Base-by-base conservation (phyloP, 2,797 vertebrate species). In the Pelobates cultripes region DNA sequence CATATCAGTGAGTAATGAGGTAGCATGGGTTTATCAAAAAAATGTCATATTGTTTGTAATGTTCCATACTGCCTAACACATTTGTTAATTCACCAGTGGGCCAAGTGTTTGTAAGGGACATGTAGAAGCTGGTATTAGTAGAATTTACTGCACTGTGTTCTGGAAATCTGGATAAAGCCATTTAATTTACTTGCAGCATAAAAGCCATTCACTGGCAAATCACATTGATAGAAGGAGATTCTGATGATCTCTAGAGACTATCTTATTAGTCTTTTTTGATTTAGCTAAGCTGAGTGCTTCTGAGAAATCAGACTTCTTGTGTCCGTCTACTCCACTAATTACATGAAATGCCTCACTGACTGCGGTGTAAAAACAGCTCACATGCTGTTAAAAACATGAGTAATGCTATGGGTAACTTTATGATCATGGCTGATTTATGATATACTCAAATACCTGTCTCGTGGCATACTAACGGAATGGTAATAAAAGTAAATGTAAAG, bases 261-360 rank as follows among this genome's bases (percentile, higher is more conserved):
- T 70, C 8, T n/a, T 7, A 17, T 43, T 14, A 66, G 43, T 53
- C 45, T 42, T 42, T 73, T 60, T 28, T 74, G 14, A 74, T 44
- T 60, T 44, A 57, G 12, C 45, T 40, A 74, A 69, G 41, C 40
- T n/a, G 51, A 80, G 51, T 42, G 61, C 51, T 53, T 55, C 14
- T 57, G 55, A 44, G 47, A 74, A 42, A 80, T 44, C 61, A 80
- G n/a, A 57, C 42, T 71, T 60, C 14, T 10, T 69, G 74, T 42
- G 53, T 28, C 28, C 45, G 60, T 44, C 57, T 71, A 51, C 53
- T 68, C 69, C 61, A 68, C 55, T 70, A 71, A 63, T 78, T 57
- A 70, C 8, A 79, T 72, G 43, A 63, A 45, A 51, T 73, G 78
- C 70, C 64, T 73, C 57, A 80, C 6, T 61, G 68, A 51, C 60